Evolutionary conservation across 1,140 invertebrate species (phyloP).

Genomic region (Zaprionus kolodkinae): DNA sequence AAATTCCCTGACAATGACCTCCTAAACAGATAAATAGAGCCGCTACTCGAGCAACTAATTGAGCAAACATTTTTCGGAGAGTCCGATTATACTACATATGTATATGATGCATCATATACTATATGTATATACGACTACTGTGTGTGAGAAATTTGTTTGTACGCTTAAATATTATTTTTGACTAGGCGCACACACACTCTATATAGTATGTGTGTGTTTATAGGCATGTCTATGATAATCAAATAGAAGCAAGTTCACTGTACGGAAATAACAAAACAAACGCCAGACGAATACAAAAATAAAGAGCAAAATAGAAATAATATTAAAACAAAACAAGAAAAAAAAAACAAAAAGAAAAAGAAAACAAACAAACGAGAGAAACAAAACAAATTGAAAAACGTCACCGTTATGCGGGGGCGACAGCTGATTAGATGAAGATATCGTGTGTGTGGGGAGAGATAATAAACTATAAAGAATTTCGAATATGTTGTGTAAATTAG

Average conservation of each 20-base stretch:
- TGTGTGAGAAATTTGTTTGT: slow-evolving; percentile 6
- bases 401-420: slow-evolving; percentile 50
- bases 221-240: slow-evolving; percentile 58
- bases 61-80: slow-evolving; percentile 66
- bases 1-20: slow-evolving; percentile 75
- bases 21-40: slow-evolving; percentile 68
- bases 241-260: slow-evolving; percentile 77
- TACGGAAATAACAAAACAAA: slow-evolving; percentile 68
- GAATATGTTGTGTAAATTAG: neutral
- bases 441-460: neutral
- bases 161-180: slow-evolving; percentile 5
- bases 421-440: slow-evolving; percentile 65
- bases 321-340: slow-evolving; percentile 50
- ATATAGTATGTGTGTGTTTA: slow-evolving; percentile 55
- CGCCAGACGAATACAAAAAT: slow-evolving; percentile 9
- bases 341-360: slow-evolving; percentile 38
- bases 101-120: slow-evolving; percentile 46
- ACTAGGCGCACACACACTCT: slow-evolving; percentile 18
- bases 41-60: slow-evolving; percentile 44
- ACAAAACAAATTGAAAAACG: slow-evolving; percentile 56
- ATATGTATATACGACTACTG: slow-evolving; percentile 24
- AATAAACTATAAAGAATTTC: slow-evolving; percentile 1
- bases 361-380: slow-evolving; percentile 40
- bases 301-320: slow-evolving; percentile 45
- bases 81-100: slow-evolving; percentile 33